Conservation (phyloP, 2,113 vertebrate species). For the Brachyistius frenatus region DNA sequence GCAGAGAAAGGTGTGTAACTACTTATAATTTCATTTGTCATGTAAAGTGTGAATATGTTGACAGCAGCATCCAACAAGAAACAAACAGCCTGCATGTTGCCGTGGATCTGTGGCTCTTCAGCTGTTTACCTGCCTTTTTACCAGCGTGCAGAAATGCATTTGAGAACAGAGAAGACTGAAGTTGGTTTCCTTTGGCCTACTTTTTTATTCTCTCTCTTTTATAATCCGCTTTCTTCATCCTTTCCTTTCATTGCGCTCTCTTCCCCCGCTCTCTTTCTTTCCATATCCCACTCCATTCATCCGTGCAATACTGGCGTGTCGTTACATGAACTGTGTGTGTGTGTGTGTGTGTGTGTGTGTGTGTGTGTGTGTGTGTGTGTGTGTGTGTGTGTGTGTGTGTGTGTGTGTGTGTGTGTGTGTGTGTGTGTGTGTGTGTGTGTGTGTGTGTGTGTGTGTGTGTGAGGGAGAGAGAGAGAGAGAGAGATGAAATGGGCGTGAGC, state of each 20-base stretch:
- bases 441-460: too few species aligned
- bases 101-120: background rate
- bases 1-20: background rate
- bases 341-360: slow-evolving; percentile 20
- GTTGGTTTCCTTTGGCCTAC: slow-evolving; percentile 55
- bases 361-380: slow-evolving; percentile 26
- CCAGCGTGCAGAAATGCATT: too few species aligned
- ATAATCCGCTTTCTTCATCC: slow-evolving; percentile 64
- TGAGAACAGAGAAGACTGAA: slow-evolving; percentile 25
- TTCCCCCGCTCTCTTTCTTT: slow-evolving; percentile 35
- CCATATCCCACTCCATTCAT: slow-evolving; percentile 65
- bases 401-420: background rate
- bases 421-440: too few species aligned
- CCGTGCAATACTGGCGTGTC: slow-evolving; percentile 62
- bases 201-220: slow-evolving; percentile 43
- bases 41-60: background rate
- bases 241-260: slow-evolving; percentile 22
- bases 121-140: background rate
- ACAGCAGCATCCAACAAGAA: too few species aligned
- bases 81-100: too few species aligned
- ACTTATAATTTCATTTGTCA: background rate
- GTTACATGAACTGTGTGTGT: slow-evolving; percentile 57
- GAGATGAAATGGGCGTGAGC: slow-evolving; percentile 18
- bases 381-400: slow-evolving; percentile 2
- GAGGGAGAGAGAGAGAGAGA: slow-evolving; percentile 3